Percentiles rank a stretch among this genome's conserved stretches.
phyloP scores from a whole-genome alignment of 2,113 vertebrate genomes.

The Datnioides undecimradiatus region DNA sequence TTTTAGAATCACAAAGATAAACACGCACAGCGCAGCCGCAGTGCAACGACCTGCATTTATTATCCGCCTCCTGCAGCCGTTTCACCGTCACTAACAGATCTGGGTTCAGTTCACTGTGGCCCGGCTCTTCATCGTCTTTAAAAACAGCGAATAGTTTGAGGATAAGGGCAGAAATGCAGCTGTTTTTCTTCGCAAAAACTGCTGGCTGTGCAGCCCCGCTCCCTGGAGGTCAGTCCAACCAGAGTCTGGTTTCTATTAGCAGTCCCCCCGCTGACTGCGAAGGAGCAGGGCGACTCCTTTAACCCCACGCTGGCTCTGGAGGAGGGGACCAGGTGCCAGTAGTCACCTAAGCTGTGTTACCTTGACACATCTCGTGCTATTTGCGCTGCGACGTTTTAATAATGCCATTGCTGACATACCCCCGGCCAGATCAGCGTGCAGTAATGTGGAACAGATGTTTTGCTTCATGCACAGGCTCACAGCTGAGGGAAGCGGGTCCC shows the following conservation, averaged over 20 bases:
- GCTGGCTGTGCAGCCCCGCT: constrained; percentile 71
- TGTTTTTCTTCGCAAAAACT: constrained; percentile 76
- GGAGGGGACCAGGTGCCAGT: constrained; percentile 37
- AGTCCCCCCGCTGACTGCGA: constrained; percentile 75
- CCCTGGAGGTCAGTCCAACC: constrained; percentile 74
- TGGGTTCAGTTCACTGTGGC: constrained; percentile 27
- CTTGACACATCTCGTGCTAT: constrained; percentile 35
- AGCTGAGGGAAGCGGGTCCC: constrained; percentile 5
- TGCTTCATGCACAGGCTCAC: constrained; percentile 30
- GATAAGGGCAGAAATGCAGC: constrained; percentile 65
- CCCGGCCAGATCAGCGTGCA: constrained; percentile 6
- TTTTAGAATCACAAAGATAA: too few relatives aligned
- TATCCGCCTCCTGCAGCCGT: background rate
- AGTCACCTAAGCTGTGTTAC: constrained; percentile 55
- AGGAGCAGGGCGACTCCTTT: constrained; percentile 50
- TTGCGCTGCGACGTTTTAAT: constrained; percentile 13
- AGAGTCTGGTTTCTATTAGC: constrained; percentile 80
- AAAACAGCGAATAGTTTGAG: constrained; percentile 63
- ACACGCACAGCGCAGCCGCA: too few relatives aligned
- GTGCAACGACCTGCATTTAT: constrained; percentile 3
- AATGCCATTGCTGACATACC: constrained; percentile 16
- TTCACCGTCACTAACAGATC: constrained; percentile 35
- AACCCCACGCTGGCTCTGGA: constrained; percentile 61
- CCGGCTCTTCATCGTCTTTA: constrained; percentile 43
- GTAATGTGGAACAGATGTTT: constrained; percentile 44